phyloP scores from a whole-genome alignment of 2,113 vertebrate species.

The Istiophorus platypterus region DNA sequence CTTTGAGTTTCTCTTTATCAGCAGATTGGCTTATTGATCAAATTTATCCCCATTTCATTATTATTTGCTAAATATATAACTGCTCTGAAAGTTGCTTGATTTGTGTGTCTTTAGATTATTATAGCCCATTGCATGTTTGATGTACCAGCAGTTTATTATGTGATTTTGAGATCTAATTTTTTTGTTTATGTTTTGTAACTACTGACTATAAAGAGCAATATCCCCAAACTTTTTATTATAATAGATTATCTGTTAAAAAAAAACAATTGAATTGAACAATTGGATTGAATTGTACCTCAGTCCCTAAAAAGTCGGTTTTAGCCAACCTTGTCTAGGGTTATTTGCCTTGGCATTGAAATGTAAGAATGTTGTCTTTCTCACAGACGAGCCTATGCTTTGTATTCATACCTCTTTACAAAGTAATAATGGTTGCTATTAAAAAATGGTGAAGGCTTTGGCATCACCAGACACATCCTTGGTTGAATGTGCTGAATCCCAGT shows the following conservation, averaged over 20 bases:
- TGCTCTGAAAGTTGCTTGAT: constrained; percentile 11
- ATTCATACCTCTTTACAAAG: constrained; percentile 31
- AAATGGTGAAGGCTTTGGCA: constrained; percentile 10
- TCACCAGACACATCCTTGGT: constrained; percentile 18
- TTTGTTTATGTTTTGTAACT: neutral
- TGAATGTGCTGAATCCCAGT: constrained; percentile 50
- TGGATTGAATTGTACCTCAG: neutral
- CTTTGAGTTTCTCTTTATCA: neutral
- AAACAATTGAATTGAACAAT: no score
- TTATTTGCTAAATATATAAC: constrained; percentile 13
- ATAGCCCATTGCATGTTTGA: neutral
- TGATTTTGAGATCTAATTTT: neutral
- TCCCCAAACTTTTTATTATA: no score
- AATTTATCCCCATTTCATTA: constrained; percentile 7
- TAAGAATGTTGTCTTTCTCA: neutral
- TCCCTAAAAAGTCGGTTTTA: neutral
- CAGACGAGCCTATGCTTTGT: constrained; percentile 3
- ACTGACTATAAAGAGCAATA: no score
- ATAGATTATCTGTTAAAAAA: no score
- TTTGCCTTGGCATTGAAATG: constrained; percentile 3
- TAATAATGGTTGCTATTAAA: constrained; percentile 47
- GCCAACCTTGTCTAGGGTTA: neutral
- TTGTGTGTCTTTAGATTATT: constrained; percentile 6
- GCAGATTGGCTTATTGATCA: neutral
- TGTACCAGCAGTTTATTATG: constrained; percentile 7